Base-by-base conservation (phyloP, 2,113 vertebrate genomes). In the Vidua chalybeata region DNA sequence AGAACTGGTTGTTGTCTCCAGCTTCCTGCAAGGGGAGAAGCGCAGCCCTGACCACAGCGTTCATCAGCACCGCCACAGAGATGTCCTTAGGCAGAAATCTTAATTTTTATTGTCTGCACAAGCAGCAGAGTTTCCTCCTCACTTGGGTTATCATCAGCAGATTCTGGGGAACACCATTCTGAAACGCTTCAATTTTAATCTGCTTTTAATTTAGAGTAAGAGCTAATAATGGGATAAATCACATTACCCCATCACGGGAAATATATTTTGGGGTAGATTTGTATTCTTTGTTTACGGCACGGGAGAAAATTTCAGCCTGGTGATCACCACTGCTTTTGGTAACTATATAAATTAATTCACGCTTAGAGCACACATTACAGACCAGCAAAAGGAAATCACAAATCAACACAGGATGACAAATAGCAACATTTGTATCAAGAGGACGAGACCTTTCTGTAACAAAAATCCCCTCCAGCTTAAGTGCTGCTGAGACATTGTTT, bases 1-100 rank as follows among this genome's bases (percentile, higher is more conserved):
- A 99, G 97, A 99, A 99, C 84, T 99, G 99, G 96, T 98, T 99
- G 96, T 96, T 98, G 97, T 99, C 99, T 82, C 99, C 99, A 0
- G 99, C 98, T 97, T 99, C 99, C 99, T 99, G 93, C 83, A 96
- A 78, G 10, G 23, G 33, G 23, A 80, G 41, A 52, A 77, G 35
- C 1, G 3, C 64, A 15, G 17, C 15, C n/a, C 33, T 22, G 18
- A 18, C 0, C 58, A n/a, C 31, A 31, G n/a, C 0, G 0, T 22
- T n/a, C 27, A 14, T 27, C 33, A 61, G n/a, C 80, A n/a, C 7
- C 0, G 0, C 48, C 80, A 16, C 39, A 8, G 30, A 48, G 24
- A 31, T 2, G 28, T 11, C 56, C 49, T 46, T 11, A 7, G 15
- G 76, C 59, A 48, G 54, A 61, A 54, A 74, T 24, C 63, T 63